Evolutionary conservation across 92 coral and sea anemone genomes (phyloP).

Genomic region (Hydrozoanthus gracilis): DNA sequence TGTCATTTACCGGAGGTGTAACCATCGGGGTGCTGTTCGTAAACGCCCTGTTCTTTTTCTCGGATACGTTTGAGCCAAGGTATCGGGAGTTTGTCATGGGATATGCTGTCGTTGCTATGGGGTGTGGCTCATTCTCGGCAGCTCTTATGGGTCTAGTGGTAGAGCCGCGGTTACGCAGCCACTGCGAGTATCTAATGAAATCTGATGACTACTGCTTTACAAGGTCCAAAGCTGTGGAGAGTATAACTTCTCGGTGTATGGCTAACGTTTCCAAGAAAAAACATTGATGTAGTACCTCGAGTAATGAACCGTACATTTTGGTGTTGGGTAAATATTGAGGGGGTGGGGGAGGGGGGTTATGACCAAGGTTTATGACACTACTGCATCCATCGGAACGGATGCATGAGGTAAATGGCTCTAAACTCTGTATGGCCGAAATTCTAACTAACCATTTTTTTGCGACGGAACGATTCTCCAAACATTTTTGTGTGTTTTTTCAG

Average conservation of each 20-base stretch:
- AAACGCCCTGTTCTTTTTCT: slow-evolving; percentile 73
- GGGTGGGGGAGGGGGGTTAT: too few relatives aligned
- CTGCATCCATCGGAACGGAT: too few relatives aligned
- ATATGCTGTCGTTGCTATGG: slow-evolving; percentile 83
- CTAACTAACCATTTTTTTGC: too few relatives aligned
- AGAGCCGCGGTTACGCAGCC: slow-evolving; percentile 78
- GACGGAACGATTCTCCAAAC: too few relatives aligned
- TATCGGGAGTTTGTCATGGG: slow-evolving; percentile 90
- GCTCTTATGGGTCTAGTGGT: slow-evolving; percentile 77
- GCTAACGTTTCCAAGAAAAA: slow-evolving; percentile 16
- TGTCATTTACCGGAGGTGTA: slow-evolving; percentile 81
- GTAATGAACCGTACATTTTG: neutral
- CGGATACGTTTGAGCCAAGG: slow-evolving; percentile 73
- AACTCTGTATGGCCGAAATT: too few relatives aligned
- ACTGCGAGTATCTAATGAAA: slow-evolving; percentile 68
- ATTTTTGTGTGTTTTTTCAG: too few relatives aligned
- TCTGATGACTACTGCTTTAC: slow-evolving; percentile 81
- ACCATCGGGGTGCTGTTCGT: slow-evolving; percentile 73
- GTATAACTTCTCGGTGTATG: slow-evolving; percentile 72
- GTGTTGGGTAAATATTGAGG: neutral
- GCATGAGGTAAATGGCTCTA: too few relatives aligned
- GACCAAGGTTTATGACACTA: neutral
- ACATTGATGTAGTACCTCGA: neutral
- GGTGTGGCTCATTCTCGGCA: slow-evolving; percentile 79
- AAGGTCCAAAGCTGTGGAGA: slow-evolving; percentile 75